Percentiles rank a stretch among this genome's conserved stretches.
These are phyloP conservation scores for Anastrepha obliqua DNA, from an alignment of 1,140 invertebrate species.

Conservation along the genomic window DNA sequence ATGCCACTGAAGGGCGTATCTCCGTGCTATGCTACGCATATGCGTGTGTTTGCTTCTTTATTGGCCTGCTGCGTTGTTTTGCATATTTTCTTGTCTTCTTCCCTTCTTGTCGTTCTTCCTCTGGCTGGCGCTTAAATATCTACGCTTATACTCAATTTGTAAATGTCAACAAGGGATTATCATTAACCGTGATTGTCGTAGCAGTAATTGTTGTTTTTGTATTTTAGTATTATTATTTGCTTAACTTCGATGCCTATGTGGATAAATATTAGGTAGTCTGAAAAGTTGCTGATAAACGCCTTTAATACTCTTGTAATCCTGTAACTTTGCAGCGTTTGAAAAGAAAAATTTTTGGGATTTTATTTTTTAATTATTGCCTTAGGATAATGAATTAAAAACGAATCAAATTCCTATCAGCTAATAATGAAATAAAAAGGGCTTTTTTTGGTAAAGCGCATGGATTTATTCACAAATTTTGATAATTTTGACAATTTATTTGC, in stretches of 20 bases:
- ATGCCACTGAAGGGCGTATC: not conserved
- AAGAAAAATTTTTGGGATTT: too few species aligned
- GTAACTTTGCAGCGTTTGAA: too few species aligned
- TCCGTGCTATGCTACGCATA: not conserved
- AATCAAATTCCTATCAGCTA: too few species aligned
- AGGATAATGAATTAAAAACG: too few species aligned
- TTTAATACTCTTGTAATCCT: too few species aligned
- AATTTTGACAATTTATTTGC: too few species aligned
- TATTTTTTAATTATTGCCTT: too few species aligned
- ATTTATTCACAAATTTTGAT: too few species aligned
- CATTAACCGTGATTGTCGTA: not conserved
- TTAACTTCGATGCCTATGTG: not conserved
- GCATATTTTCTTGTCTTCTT: not conserved
- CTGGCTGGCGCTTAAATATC: not conserved
- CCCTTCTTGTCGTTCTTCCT: not conserved
- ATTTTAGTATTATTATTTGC: not conserved
- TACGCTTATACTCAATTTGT: conserved; percentile 35
- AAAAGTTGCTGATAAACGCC: too few species aligned
- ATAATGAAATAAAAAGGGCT: too few species aligned
- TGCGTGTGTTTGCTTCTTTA: not conserved
- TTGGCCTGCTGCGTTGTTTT: not conserved
- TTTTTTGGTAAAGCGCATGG: too few species aligned
- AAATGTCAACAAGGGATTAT: conserved; percentile 45
- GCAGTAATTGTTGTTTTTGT: not conserved
- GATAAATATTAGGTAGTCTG: too few species aligned